Evolutionary conservation across 2,797 vertebrate species (phyloP).

Genomic region (Sebastes iracundus): DNA sequence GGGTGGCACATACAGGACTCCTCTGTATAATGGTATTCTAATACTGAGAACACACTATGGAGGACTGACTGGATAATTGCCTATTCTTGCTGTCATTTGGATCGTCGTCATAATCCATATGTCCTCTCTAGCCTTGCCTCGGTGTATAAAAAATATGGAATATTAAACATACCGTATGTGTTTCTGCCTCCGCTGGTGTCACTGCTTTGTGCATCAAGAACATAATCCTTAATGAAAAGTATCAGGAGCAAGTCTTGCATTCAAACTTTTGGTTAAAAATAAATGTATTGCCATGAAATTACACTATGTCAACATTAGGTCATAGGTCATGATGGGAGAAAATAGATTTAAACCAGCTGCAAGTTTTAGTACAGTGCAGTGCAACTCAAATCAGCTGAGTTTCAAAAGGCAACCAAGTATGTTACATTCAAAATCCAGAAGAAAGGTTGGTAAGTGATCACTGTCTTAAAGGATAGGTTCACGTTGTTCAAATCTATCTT

Average conservation of each 20-base stretch:
- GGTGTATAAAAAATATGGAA: not conserved
- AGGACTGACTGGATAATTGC: constrained; percentile 18
- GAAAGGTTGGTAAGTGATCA: not conserved
- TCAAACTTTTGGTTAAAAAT: not conserved
- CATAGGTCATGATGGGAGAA: too few species aligned
- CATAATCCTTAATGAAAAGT: not conserved
- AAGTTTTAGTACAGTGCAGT: not conserved
- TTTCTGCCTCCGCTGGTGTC: not conserved
- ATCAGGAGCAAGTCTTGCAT: not conserved
- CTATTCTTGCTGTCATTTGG: constrained; percentile 8
- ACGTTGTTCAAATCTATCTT: not conserved
- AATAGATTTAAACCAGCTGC: too few species aligned
- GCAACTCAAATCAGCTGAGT: not conserved
- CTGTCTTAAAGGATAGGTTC: not conserved
- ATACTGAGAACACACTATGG: constrained; percentile 5
- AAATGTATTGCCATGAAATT: not conserved
- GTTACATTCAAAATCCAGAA: not conserved
- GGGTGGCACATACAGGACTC: not conserved
- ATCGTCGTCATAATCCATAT: not conserved
- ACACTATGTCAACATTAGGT: not conserved
- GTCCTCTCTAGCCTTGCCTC: not conserved
- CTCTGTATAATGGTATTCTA: constrained; percentile 19
- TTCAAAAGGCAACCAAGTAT: not conserved
- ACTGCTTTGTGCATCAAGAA: not conserved
- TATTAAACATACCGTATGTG: not conserved